Conservation (phyloP, 1,140 invertebrate species). For the Holotrichia oblita region DNA sequence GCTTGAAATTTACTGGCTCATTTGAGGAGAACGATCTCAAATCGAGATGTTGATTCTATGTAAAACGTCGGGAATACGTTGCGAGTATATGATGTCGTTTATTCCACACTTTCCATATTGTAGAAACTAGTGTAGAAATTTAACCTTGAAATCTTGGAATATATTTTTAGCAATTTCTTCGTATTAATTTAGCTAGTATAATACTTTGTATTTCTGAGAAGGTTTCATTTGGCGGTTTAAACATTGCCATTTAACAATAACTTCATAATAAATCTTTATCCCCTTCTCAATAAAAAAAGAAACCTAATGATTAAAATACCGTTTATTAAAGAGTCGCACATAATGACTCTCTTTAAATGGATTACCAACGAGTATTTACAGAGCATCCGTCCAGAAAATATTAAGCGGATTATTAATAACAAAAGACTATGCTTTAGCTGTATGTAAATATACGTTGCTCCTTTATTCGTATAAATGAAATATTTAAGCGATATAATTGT, state of each 20-base stretch:
- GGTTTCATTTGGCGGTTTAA: too few species aligned
- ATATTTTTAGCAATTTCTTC: too few species aligned
- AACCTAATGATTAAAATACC: neutral
- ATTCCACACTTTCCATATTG: neutral
- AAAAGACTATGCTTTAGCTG: too few species aligned
- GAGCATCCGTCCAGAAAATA: neutral
- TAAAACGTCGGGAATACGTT: neutral
- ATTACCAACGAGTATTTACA: neutral
- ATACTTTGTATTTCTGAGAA: neutral
- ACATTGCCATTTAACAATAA: neutral
- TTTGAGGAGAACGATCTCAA: neutral
- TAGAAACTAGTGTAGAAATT: neutral
- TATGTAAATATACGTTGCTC: neutral
- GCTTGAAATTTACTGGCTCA: constrained; percentile 10
- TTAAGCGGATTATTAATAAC: neutral
- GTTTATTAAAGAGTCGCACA: neutral
- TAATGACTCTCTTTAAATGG: neutral
- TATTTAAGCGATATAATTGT: neutral
- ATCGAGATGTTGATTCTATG: neutral
- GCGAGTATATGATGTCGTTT: neutral
- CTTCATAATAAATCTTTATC: too few species aligned
- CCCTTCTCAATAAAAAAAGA: neutral
- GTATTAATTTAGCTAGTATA: neutral
- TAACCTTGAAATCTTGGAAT: constrained; percentile 2
- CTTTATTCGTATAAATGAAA: constrained; percentile 3